Evolutionary conservation across 2,113 vertebrate species (phyloP), one percentile per base, ranked within the genome.

Genomic region (Mustelus asterias): DNA sequence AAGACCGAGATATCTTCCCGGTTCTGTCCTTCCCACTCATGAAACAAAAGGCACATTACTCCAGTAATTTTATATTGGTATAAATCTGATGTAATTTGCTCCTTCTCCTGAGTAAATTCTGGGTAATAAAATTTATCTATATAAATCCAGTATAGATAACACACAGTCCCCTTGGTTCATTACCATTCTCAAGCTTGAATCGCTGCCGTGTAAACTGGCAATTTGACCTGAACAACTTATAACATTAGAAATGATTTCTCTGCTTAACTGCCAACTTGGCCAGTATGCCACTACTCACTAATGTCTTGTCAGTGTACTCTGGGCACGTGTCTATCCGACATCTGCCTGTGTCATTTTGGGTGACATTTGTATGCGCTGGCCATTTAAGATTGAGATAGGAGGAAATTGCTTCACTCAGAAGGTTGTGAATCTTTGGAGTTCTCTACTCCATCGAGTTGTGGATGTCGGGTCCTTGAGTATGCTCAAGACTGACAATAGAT

Each of bases 81-180:
- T 83, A 83, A 83, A 83, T 83, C 80, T 83, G 80, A 83, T 83
- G 37, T 44, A 83, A 83, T 83, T 83, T 83, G 14, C 80, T 83
- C 16, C 41, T 22, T 83, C 37, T 44, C 5, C 37, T 7, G 80
- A 22, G 37, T 83, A 83, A 83, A 83, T 83, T 83, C 80, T 41
- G 37, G 5, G 2, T 83, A 22, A 83, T 83, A 83, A 83, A 83
- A 83, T 83, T 37, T 7, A 83, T 83, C 37, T 14, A 41, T 7
- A 41, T 83, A 83, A 83, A 83, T 83, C 80, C 3, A 41, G 37
- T 44, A 83, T 22, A 83, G 80, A 44, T 80, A 80, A 37, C 33
- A 80, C n/a, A 37, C 76, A n/a, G 76, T n/a, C 76, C 76, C 76
- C n/a, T 11, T 78, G 76, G 76, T 83, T 83, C 78, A 83, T 44